Evolutionary conservation across 2,113 vertebrate species (phyloP), one percentile per base, ranked within the genome.

Genomic region (Trinectes maculatus): DNA sequence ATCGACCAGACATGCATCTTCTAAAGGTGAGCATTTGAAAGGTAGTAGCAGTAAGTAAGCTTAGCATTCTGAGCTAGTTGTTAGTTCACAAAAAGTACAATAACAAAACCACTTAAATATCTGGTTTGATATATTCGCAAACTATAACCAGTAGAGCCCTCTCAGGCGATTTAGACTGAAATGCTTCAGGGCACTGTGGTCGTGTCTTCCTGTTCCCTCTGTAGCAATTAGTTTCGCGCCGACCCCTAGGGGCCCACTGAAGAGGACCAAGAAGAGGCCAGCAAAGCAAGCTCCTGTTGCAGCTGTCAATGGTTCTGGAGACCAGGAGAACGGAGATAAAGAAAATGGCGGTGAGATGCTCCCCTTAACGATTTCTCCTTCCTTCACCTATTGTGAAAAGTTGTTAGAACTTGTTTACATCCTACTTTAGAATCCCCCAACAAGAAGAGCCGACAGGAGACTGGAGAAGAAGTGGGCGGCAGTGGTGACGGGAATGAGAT

Each of bases 231-330:
- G 3, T 21, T 18, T 34, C 56, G 82, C 80, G n/a, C 53, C 62
- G 36, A 82, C 79, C 6, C 59, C 72, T 5, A 77, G 89, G 24
- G 31, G 11, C 21, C 84, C 88, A 5, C 6, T 90, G 1, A 89
- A 79, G 36, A 69, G 83, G 52, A 76, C 56, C 12, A 87, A 31
- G 28, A 84, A 6, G 8, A 10, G 2, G 1, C 3, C 6, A 12
- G 47, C 34, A 42, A 66, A 29, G 2, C 36, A 34, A 25, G 13
- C 24, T 29, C 37, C 75, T 5, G 39, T 15, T 11, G 0, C 63
- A 48, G 25, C 26, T 39, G 66, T 82, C 19, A 88, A 84, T 39
- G 82, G 75, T 0, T 71, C 78, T 34, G 66, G 19, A 29, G 65
- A 75, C 43, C 12, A 6, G 8, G 79, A 74, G 6, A 57, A 28